Evolutionary conservation across 2,113 vertebrate species (phyloP), one percentile per base, ranked within the genome.

Genomic region (Chaetorhynchus papuensis): DNA sequence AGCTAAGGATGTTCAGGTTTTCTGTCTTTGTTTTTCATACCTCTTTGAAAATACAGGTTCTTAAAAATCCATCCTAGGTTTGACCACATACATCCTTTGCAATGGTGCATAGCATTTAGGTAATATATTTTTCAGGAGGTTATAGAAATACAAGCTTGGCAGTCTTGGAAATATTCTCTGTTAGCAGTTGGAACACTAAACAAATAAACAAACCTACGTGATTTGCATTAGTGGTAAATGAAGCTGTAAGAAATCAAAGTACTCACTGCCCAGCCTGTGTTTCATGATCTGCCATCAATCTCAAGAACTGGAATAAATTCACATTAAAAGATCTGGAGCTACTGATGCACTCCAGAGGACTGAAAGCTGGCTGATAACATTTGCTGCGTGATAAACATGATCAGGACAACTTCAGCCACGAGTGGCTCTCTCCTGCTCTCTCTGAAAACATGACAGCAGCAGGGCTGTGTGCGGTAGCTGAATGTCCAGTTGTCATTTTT

Each of bases 401-500:
- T 18, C 52, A 56, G 61, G 61, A 64, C 59, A 68, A 68, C 15
- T 41, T 24, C 64, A 93, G 63, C 68, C 56, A 64, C 56, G 15
- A 45, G 22, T 2, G 26, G 49, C 20, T 63, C 44, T 66, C 59
- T 89, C 78, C 74, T 83, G 26, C 42, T 83, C 45, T 52, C 59
- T 75, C 87, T 82, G 87, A 83, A 94, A 96, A 83, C 59, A 78
- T 30, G 35, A 57, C 80, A 71, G 19, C 0, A 1, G 41, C 66
- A 81, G 60, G 44, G 56, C 71, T 71, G 18, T 78, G 64, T 79
- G 72, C 52, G 33, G 72, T 33, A 70, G 56, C 52, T 86, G 6
- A 83, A 83, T 78, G 90, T 75, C 86, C 45, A 80, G 56, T 83
- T 97, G 95, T 89, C 95, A 89, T 95, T 96, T 96, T 72, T 74